Conservation (phyloP, 2,888 invertebrate genomes). For the Brachyptera risi region DNA sequence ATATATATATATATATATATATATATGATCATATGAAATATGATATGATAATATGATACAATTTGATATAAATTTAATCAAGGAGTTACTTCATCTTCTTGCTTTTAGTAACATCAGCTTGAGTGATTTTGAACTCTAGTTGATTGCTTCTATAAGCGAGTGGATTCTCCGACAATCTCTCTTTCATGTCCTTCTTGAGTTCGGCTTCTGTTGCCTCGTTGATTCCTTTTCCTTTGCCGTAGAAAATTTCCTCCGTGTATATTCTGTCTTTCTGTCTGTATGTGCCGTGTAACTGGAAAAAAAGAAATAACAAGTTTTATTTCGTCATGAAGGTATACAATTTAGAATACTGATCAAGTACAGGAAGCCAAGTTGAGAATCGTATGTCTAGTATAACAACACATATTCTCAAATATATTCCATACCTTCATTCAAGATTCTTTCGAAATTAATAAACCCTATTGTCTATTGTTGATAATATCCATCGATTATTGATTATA, state of each 20-base stretch:
- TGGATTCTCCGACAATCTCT: conserved; percentile 49
- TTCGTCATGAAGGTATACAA: not conserved
- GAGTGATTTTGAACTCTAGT: conserved; percentile 40
- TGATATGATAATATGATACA: not conserved
- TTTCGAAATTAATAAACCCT: too few relatives aligned
- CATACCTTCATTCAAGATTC: too few relatives aligned
- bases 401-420: too few relatives aligned
- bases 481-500: too few relatives aligned
- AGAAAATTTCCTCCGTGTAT: conserved; percentile 64
- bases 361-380: too few relatives aligned
- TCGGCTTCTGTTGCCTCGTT: conserved; percentile 50
- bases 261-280: conserved; percentile 57
- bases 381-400: too few relatives aligned
- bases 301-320: not conserved
- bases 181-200: conserved; percentile 48
- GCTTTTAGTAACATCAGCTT: conserved; percentile 18
- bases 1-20: not conserved
- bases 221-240: conserved; percentile 54
- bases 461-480: too few relatives aligned
- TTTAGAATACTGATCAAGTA: too few relatives aligned
- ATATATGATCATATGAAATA: not conserved
- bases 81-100: conserved; percentile 5
- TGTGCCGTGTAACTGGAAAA: conserved; percentile 61
- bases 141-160: conserved; percentile 45
- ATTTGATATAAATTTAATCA: not conserved